phyloP scores from a whole-genome alignment of 2,113 vertebrate species.

The Serilophus lunatus region DNA sequence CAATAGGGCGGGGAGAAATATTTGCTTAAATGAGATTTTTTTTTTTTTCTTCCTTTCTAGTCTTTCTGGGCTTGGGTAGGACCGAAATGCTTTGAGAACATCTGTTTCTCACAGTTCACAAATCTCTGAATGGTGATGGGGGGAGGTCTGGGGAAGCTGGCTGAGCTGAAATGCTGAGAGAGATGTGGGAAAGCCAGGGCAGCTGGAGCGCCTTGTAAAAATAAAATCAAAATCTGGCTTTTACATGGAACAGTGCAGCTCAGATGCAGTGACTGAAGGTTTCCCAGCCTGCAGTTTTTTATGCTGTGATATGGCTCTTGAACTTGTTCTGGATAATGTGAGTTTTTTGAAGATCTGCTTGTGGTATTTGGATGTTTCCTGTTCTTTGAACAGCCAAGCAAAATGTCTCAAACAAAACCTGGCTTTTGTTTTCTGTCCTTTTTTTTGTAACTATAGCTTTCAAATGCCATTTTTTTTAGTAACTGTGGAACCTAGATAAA shows the following conservation, averaged over 20 bases:
- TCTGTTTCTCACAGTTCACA: conserved; percentile 44
- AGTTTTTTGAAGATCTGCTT: neutral
- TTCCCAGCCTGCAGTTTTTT: neutral
- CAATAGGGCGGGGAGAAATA: conserved; percentile 1
- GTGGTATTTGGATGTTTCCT: neutral
- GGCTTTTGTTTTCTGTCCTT: neutral
- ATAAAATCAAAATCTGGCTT: neutral
- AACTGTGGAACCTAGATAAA: neutral
- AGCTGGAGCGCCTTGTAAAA: neutral
- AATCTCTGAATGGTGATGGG: conserved; percentile 20
- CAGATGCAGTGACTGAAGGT: neutral
- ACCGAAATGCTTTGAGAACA: conserved; percentile 19
- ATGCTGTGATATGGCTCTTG: neutral
- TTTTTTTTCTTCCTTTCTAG: neutral
- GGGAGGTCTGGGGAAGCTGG: conserved; percentile 42
- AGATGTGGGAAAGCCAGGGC: conserved; percentile 14
- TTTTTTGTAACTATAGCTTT: neutral
- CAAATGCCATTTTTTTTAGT: neutral
- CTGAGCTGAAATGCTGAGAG: neutral
- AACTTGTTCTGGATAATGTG: neutral
- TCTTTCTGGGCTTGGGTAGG: neutral
- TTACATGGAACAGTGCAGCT: neutral
- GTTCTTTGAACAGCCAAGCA: neutral
- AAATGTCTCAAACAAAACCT: neutral
- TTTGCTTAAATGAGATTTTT: neutral